Conservation (phyloP, 2,797 vertebrate genomes). For the Acipenser oxyrinchus region DNA sequence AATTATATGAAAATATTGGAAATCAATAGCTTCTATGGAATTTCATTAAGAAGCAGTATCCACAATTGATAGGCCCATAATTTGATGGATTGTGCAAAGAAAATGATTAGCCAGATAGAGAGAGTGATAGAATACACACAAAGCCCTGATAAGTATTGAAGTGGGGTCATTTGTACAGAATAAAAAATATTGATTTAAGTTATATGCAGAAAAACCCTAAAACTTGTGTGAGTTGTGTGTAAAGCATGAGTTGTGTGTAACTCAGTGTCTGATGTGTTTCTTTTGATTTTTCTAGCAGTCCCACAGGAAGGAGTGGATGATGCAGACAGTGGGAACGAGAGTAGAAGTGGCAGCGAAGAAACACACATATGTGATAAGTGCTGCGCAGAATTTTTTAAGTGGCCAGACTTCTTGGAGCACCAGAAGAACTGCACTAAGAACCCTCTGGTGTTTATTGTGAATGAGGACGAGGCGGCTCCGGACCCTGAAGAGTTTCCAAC, state of each 20-base stretch:
- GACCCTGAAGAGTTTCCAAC: conserved; percentile 55
- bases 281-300: conserved; percentile 52
- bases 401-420: conserved; percentile 79
- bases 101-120: conserved; percentile 76
- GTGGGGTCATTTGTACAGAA: conserved; percentile 68
- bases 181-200: conserved; percentile 67
- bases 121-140: conserved; percentile 50
- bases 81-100: conserved; percentile 78
- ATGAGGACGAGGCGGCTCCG: conserved; percentile 62
- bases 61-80: conserved; percentile 76
- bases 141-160: conserved; percentile 59
- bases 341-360: conserved; percentile 68
- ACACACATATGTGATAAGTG: conserved; percentile 79
- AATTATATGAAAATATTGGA: conserved; percentile 69
- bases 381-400: conserved; percentile 87
- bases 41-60: conserved; percentile 76
- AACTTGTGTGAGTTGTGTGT: conserved; percentile 31
- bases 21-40: conserved; percentile 76
- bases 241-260: conserved; percentile 36
- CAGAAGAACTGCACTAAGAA: conserved; percentile 74
- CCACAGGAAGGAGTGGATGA: conserved; percentile 58
- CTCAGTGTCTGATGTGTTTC: conserved; percentile 50
- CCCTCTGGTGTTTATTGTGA: conserved; percentile 75
- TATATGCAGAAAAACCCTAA: conserved; percentile 46
- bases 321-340: conserved; percentile 56